Evolutionary conservation across 2,113 vertebrate species (phyloP).

Genomic region (Microtus oregoni): DNA sequence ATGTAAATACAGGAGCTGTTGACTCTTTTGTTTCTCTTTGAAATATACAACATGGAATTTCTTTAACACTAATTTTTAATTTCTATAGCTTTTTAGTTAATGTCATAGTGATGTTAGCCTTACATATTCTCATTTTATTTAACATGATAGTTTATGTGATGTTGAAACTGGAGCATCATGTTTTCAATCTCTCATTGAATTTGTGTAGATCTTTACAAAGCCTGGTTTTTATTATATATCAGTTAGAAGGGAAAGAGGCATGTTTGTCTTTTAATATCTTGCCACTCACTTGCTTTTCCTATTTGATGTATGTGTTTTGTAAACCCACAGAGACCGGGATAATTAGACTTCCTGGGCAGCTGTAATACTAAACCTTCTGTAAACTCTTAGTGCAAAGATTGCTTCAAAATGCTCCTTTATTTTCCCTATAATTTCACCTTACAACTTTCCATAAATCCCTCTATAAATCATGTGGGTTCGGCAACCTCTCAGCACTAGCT

Average conservation of each 20-base stretch:
- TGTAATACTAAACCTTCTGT: slow-evolving; percentile 63
- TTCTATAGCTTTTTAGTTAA: slow-evolving; percentile 8
- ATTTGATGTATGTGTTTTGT: slow-evolving; percentile 22
- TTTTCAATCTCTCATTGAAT: slow-evolving; percentile 66
- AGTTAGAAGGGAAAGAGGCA: slow-evolving; percentile 40
- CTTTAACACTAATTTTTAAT: slow-evolving; percentile 62
- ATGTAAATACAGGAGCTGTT: slow-evolving; percentile 59
- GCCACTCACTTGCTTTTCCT: neutral
- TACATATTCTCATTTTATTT: slow-evolving; percentile 45
- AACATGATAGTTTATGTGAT: neutral
- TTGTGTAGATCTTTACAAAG: slow-evolving; percentile 52
- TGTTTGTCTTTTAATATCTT: slow-evolving; percentile 48
- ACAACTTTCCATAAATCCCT: slow-evolving; percentile 30
- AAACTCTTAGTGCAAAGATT: slow-evolving; percentile 46
- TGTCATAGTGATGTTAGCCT: neutral
- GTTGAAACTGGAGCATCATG: slow-evolving; percentile 46
- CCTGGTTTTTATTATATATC: slow-evolving; percentile 14
- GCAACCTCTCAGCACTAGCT: slow-evolving; percentile 27
- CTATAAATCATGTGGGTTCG: neutral
- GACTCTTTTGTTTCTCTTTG: neutral
- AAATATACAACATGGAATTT: slow-evolving; percentile 36
- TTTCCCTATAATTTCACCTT: slow-evolving; percentile 69
- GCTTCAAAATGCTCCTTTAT: slow-evolving; percentile 66
- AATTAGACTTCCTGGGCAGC: slow-evolving; percentile 72
- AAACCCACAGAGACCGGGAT: slow-evolving; percentile 54